phyloP scores from a whole-genome alignment of 1,140 invertebrate genomes.

The Belonocnema kinseyi region DNA sequence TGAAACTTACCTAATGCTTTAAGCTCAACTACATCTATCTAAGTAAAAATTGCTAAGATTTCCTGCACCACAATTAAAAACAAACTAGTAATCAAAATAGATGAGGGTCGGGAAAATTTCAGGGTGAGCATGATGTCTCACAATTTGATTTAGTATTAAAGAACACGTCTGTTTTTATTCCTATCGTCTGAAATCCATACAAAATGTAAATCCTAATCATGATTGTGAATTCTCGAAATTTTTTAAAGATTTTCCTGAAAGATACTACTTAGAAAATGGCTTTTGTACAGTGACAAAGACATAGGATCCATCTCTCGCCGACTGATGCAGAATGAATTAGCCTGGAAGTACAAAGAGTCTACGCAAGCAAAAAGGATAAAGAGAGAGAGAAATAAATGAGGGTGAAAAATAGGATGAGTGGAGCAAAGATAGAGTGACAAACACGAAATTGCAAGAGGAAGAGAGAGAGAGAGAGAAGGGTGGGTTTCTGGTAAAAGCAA shows the following conservation, averaged over 20 bases:
- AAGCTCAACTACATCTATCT: too few relatives aligned
- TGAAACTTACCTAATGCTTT: too few relatives aligned
- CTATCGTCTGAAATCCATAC: too few relatives aligned
- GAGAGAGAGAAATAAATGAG: slow-evolving; percentile 13
- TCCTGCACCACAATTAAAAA: too few relatives aligned
- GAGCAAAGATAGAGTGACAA: slow-evolving; percentile 34
- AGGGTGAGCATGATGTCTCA: too few relatives aligned
- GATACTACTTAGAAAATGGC: not conserved
- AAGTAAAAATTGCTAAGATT: too few relatives aligned
- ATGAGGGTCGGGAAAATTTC: too few relatives aligned
- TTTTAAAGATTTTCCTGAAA: slow-evolving; percentile 48
- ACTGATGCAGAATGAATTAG: not conserved
- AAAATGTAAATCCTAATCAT: too few relatives aligned
- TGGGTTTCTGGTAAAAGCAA: slow-evolving; percentile 42
- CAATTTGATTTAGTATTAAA: too few relatives aligned
- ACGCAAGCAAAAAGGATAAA: slow-evolving; percentile 25
- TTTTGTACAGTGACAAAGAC: not conserved
- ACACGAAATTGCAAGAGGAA: slow-evolving; percentile 45
- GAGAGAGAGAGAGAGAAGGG: not conserved
- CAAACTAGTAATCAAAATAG: too few relatives aligned
- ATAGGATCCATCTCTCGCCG: not conserved
- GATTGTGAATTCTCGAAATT: slow-evolving; percentile 37
- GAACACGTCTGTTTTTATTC: too few relatives aligned
- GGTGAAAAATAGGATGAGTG: slow-evolving; percentile 33
- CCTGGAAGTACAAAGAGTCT: slow-evolving; percentile 6